Evolutionary conservation across 2,113 vertebrate species (phyloP).

Genomic region (Chloropsis cyanopogon): DNA sequence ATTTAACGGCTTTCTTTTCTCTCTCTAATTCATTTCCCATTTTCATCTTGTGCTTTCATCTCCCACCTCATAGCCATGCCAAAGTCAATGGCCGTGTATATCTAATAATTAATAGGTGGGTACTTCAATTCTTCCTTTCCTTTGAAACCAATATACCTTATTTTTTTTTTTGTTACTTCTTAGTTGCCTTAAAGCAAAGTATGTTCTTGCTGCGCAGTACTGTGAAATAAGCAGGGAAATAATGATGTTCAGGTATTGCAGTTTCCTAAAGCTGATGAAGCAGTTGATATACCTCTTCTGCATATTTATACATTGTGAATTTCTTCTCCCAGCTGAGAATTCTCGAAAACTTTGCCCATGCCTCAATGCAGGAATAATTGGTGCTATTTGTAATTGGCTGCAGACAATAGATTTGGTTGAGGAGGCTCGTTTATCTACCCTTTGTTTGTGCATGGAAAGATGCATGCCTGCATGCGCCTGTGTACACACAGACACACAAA

Average conservation of each 20-base stretch:
- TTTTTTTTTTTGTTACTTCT: not conserved
- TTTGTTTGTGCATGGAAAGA: constrained; percentile 42
- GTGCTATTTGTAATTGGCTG: constrained; percentile 45
- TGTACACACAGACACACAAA: not conserved
- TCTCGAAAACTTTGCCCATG: not conserved
- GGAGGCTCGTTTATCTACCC: constrained; percentile 29
- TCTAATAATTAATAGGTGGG: constrained; percentile 99
- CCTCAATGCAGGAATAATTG: not conserved
- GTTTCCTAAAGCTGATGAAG: not conserved
- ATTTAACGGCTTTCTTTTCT: constrained; percentile 71
- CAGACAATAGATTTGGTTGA: not conserved
- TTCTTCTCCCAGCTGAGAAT: not conserved
- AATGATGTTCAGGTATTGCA: not conserved
- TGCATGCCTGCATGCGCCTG: constrained; percentile 32
- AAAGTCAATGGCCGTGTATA: constrained; percentile 98
- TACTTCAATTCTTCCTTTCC: constrained; percentile 79
- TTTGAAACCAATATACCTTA: not conserved
- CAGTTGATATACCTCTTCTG: not conserved
- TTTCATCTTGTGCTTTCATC: constrained; percentile 62
- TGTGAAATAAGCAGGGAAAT: not conserved
- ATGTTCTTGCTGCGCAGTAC: not conserved
- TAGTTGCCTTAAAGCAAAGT: constrained; percentile 20
- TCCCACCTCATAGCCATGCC: constrained; percentile 85
- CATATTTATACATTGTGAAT: not conserved
- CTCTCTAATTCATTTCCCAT: constrained; percentile 68